phyloP scores from a whole-genome alignment of 2,888 invertebrate species.

The Mamestra brassicae region DNA sequence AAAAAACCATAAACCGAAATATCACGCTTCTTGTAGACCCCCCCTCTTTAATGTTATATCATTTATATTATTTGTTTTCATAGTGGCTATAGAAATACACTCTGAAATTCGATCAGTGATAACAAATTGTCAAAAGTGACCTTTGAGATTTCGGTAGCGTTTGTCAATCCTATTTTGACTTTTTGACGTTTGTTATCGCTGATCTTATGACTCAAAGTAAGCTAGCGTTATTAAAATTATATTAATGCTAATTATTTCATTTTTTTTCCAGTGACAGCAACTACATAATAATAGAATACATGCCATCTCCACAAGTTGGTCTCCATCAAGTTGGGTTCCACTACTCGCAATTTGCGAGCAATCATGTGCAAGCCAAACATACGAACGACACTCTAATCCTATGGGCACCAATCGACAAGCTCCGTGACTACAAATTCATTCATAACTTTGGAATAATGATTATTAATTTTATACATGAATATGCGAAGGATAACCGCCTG shows the following conservation, averaged over 20 bases:
- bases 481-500: conserved; percentile 75
- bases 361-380: conserved; percentile 65
- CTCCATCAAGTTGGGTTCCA: conserved; percentile 85
- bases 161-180: no score
- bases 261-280: conserved; percentile 74
- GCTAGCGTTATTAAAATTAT: neutral
- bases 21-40: no score
- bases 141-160: no score
- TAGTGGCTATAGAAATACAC: no score
- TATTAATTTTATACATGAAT: conserved; percentile 81
- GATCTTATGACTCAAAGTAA: no score
- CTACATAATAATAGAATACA: conserved; percentile 76
- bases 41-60: no score
- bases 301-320: conserved; percentile 85
- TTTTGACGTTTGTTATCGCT: no score
- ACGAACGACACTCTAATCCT: conserved; percentile 79
- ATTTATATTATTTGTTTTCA: no score
- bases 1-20: no score
- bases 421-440: conserved; percentile 78
- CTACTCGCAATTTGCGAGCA: conserved; percentile 77
- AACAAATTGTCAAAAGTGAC: no score
- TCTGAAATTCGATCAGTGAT: no score
- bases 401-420: conserved; percentile 79
- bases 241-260: neutral
- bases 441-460: conserved; percentile 78